These are phyloP conservation scores for Pangasius sanitwongsei DNA, from an alignment of 2,797 vertebrate species.

Conservation along the genomic window DNA sequence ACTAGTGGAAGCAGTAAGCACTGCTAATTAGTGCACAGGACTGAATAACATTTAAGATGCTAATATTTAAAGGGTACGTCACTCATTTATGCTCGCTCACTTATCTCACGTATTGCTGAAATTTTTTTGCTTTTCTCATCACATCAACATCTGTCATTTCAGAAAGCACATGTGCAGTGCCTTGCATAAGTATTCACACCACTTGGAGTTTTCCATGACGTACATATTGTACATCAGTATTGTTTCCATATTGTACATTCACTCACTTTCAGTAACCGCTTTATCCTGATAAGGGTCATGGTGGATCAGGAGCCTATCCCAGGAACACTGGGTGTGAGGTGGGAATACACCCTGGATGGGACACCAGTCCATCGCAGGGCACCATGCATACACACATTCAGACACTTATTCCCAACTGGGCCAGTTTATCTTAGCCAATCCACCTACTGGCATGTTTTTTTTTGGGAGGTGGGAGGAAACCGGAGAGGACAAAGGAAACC, in stretches of 20 bases:
- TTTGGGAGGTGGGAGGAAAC: not conserved
- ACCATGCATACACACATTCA: not conserved
- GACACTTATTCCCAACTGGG: not conserved
- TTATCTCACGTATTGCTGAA: conserved; percentile 56
- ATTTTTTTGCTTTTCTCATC: conserved; percentile 55
- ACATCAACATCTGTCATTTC: conserved; percentile 49
- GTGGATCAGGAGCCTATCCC: not conserved
- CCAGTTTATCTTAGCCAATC: not conserved
- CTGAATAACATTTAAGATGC: not conserved
- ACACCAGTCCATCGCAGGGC: not conserved
- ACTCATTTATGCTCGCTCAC: conserved; percentile 37
- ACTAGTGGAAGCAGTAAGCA: not conserved
- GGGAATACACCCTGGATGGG: not conserved
- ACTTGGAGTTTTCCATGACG: not conserved
- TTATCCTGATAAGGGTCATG: not conserved
- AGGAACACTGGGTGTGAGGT: too few relatives aligned
- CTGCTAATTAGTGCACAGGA: not conserved
- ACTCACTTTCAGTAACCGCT: not conserved
- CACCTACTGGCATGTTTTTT: not conserved
- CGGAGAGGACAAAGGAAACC: not conserved
- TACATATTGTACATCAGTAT: not conserved
- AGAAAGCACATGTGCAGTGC: not conserved
- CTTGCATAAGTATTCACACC: conserved; percentile 10
- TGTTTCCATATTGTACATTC: not conserved
- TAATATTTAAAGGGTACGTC: conserved; percentile 1